These are phyloP conservation scores for Heliocidaris tuberculata DNA, from an alignment of 35 echinoderm and acorn worm genomes.

Conservation along the genomic window DNA sequence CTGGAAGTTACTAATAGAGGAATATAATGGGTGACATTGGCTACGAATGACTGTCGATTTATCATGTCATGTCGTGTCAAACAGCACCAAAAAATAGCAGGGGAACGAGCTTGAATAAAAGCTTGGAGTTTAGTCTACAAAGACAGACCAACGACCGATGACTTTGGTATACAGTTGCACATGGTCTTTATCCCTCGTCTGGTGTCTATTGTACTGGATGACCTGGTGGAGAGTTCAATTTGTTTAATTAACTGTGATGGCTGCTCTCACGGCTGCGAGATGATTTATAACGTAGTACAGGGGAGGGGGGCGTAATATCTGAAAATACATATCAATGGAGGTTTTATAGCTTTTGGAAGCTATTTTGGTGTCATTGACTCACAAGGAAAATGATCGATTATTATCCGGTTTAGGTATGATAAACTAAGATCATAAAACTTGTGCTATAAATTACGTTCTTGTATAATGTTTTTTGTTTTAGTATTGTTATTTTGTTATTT, in stretches of 20 bases:
- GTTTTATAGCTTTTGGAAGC: background rate
- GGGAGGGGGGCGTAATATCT: background rate
- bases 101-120: background rate
- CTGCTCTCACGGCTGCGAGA: background rate
- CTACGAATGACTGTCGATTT: slow-evolving; percentile 14
- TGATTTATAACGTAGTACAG: background rate
- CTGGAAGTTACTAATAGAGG: slow-evolving; percentile 34
- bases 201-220: background rate
- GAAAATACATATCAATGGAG: background rate
- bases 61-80: slow-evolving; percentile 30
- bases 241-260: background rate
- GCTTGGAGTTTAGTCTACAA: background rate
- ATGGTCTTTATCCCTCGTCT: no score
- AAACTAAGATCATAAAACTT: no score
- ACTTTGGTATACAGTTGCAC: background rate
- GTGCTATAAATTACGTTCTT: no score
- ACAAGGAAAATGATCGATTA: background rate
- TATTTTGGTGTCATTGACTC: background rate
- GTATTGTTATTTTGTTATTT: no score
- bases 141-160: background rate
- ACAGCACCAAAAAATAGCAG: slow-evolving; percentile 4
- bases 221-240: background rate
- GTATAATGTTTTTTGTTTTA: no score
- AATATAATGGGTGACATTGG: slow-evolving; percentile 6
- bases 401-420: background rate